Percentiles rank a stretch among this genome's conserved stretches.
These are phyloP conservation scores for Hydriomena furcata DNA, from an alignment of 2,888 invertebrate species.

Conservation along the genomic window DNA sequence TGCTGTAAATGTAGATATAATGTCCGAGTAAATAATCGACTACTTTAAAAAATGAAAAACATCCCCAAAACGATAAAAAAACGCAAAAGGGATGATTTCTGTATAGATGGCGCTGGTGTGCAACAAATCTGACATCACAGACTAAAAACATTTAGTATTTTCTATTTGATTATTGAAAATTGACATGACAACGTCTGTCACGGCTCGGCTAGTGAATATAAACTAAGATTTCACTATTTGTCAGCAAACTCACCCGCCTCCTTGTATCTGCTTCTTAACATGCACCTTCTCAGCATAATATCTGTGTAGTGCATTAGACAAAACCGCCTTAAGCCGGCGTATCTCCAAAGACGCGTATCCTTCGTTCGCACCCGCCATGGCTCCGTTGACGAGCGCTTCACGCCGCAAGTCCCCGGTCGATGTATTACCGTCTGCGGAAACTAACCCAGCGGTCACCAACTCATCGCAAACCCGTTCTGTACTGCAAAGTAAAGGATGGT, in stretches of 20 bases:
- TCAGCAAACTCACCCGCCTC: constrained; percentile 87
- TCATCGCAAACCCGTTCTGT: constrained; percentile 76
- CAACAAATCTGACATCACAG: no score
- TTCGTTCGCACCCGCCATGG: constrained; percentile 70
- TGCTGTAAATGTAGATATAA: no score
- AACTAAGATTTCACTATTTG: no score
- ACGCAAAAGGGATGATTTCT: no score
- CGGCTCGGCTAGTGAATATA: no score
- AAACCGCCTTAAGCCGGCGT: constrained; percentile 90
- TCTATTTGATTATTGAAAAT: no score
- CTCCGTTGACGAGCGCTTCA: constrained; percentile 71
- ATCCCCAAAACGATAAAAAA: no score
- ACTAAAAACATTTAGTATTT: no score
- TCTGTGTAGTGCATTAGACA: constrained; percentile 88
- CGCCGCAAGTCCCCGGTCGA: constrained; percentile 68
- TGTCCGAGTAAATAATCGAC: no score
- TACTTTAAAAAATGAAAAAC: no score
- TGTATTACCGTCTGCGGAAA: constrained; percentile 66
- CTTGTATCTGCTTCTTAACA: constrained; percentile 95
- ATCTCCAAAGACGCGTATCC: constrained; percentile 91
- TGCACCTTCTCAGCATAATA: constrained; percentile 98
- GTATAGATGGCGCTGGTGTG: no score
- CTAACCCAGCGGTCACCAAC: constrained; percentile 63
- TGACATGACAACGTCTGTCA: no score
- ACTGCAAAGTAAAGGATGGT: constrained; percentile 43